These are phyloP conservation scores for Nematostella vectensis DNA, from an alignment of 92 coral and sea anemone species.

Conservation along the genomic window DNA sequence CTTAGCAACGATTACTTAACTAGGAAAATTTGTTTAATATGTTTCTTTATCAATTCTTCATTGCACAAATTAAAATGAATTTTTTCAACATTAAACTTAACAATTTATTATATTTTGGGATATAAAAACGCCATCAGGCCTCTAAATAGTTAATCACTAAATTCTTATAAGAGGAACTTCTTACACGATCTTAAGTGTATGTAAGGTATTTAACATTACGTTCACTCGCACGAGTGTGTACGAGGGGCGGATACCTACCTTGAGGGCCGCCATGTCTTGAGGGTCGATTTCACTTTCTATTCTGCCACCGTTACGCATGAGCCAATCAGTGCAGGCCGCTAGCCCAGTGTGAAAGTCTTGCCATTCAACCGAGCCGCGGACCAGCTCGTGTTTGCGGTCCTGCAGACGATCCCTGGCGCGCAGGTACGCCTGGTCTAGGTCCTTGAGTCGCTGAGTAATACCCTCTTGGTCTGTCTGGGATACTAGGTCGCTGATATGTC, in stretches of 20 bases:
- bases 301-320: constrained; percentile 5
- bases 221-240: no score
- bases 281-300: constrained; percentile 23
- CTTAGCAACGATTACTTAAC: no score
- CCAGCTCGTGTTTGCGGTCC: constrained; percentile 52
- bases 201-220: no score
- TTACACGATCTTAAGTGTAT: constrained; percentile 34
- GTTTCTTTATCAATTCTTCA: no score
- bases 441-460: constrained; percentile 37
- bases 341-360: constrained; percentile 71
- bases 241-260: constrained; percentile 40
- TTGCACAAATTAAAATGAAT: no score
- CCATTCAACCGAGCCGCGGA: constrained; percentile 77
- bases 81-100: no score
- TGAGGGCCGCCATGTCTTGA: constrained; percentile 40
- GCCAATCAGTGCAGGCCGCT: constrained; percentile 61
- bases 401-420: constrained; percentile 60
- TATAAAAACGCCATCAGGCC: no score
- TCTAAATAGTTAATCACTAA: no score
- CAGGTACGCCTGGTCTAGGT: constrained; percentile 46
- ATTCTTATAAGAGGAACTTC: constrained; percentile 35
- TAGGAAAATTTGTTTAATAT: no score
- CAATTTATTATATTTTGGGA: no score
- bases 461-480: constrained; percentile 48
- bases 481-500: constrained; percentile 36